A percentile compares a stretch with the other conserved stretches of the same genome.
Evolutionary conservation across 2,888 invertebrate species (phyloP).

Genomic region (Abrostola triplasia): DNA sequence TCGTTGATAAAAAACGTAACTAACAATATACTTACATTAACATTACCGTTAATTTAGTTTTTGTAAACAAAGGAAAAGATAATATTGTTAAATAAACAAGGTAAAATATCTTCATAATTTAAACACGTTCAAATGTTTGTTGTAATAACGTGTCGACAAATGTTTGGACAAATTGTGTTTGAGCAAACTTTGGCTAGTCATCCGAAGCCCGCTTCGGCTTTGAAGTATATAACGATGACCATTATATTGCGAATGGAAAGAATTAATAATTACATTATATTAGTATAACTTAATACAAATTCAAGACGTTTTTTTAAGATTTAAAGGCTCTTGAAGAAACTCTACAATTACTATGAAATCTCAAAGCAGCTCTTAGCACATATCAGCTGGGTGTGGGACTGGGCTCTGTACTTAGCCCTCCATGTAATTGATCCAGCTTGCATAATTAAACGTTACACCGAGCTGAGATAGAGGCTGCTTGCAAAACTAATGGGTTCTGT

Average conservation of each 20-base stretch:
- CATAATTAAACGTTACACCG: constrained; percentile 39
- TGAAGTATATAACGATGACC: no score
- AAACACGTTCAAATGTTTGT: not conserved
- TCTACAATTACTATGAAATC: not conserved
- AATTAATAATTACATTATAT: no score
- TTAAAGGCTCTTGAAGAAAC: not conserved
- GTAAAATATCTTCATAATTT: not conserved
- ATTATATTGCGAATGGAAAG: no score
- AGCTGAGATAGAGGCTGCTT: constrained; percentile 30
- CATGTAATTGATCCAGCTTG: constrained; percentile 41
- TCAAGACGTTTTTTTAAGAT: no score
- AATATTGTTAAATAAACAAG: no score
- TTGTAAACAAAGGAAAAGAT: no score
- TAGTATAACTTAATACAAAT: not conserved
- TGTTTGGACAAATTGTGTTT: constrained; percentile 22
- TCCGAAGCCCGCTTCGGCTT: no score
- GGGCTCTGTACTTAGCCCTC: constrained; percentile 9
- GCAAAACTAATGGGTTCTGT: constrained; percentile 28
- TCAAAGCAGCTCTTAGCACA: constrained; percentile 8
- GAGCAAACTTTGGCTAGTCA: constrained; percentile 5
- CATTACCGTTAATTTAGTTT: no score
- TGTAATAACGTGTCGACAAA: constrained; percentile 2
- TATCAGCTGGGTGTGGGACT: constrained; percentile 12
- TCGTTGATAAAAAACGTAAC: no score
- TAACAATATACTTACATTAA: no score